A percentile compares a stretch with the other conserved stretches of the same genome.
Conservation (phyloP, 2,888 invertebrate genomes). For the Anoplius nigerrimus region DNA sequence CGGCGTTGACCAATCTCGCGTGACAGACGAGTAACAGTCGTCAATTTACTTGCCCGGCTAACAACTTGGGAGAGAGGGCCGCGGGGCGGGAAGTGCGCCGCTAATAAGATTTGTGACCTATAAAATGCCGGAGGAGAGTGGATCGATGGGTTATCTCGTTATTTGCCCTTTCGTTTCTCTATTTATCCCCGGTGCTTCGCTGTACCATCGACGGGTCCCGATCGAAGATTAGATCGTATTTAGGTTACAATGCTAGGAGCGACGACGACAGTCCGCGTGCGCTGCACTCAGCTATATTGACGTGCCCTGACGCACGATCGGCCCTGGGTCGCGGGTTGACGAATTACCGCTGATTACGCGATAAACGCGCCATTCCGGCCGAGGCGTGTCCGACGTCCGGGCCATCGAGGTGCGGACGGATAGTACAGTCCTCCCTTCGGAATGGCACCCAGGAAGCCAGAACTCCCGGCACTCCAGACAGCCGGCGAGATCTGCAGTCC, state of each 20-base stretch:
- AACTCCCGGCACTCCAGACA: too few relatives aligned
- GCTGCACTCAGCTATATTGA: conserved; percentile 44
- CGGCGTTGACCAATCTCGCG: conserved; percentile 47
- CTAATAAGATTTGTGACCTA: conserved; percentile 53
- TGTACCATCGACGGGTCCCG: conserved; percentile 39
- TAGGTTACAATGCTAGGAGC: conserved; percentile 45
- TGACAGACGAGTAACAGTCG: conserved; percentile 22
- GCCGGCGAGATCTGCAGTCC: too few relatives aligned
- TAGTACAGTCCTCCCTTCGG: neutral
- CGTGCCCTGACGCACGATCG: conserved; percentile 43
- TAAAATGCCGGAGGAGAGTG: conserved; percentile 44
- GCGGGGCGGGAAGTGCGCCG: conserved; percentile 4
- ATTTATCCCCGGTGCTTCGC: conserved; percentile 30
- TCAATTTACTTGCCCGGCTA: conserved; percentile 7
- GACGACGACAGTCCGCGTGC: neutral
- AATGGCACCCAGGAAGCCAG: too few relatives aligned
- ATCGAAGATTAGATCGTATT: conserved; percentile 62
- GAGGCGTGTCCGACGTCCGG: conserved; percentile 21
- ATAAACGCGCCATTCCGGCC: conserved; percentile 19
- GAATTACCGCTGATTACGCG: conserved; percentile 27
- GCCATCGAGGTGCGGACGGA: neutral
- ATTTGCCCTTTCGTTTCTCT: conserved; percentile 30
- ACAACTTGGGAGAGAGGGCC: neutral
- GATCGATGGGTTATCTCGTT: conserved; percentile 39
- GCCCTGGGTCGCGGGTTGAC: conserved; percentile 18